phyloP scores from a whole-genome alignment of 1,140 invertebrate species.

The Euwallacea fornicatus region DNA sequence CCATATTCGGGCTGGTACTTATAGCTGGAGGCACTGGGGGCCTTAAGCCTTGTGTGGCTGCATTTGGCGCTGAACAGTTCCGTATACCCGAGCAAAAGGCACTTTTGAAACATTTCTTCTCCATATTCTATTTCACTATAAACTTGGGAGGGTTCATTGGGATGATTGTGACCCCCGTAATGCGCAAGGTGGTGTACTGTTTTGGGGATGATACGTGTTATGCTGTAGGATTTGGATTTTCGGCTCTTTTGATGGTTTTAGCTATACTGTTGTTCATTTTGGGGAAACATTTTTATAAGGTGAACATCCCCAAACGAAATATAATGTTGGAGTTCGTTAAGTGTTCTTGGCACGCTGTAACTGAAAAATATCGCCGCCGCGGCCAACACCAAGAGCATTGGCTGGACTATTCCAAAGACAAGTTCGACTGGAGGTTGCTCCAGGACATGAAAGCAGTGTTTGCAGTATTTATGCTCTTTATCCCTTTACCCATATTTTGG shows the following conservation, averaged over 20 bases:
- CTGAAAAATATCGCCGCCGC: constrained; percentile 23
- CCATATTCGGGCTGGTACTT: constrained; percentile 74
- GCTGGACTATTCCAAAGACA: constrained; percentile 67
- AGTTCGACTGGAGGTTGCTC: constrained; percentile 61
- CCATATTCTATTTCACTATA: constrained; percentile 79
- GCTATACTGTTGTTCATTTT: constrained; percentile 71
- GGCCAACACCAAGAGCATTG: constrained; percentile 59
- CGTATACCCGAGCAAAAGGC: constrained; percentile 61
- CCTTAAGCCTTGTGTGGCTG: constrained; percentile 77
- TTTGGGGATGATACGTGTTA: constrained; percentile 76
- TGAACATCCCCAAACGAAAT: constrained; percentile 69
- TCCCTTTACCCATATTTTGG: constrained; percentile 74
- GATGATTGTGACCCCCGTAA: constrained; percentile 72
- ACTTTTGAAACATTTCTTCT: constrained; percentile 67
- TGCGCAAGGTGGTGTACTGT: constrained; percentile 70
- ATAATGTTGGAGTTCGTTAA: constrained; percentile 66
- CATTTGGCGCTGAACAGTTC: constrained; percentile 80
- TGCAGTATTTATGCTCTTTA: constrained; percentile 59
- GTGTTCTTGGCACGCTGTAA: constrained; percentile 58
- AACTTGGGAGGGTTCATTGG: constrained; percentile 77
- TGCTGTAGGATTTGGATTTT: constrained; percentile 76
- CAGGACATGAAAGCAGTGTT: constrained; percentile 59
- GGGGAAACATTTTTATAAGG: constrained; percentile 69
- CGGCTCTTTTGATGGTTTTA: constrained; percentile 67
- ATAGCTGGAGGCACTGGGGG: constrained; percentile 92